These are phyloP conservation scores for Cheirogaleus major DNA, from an alignment of 2,797 vertebrate genomes.

Conservation along the genomic window DNA sequence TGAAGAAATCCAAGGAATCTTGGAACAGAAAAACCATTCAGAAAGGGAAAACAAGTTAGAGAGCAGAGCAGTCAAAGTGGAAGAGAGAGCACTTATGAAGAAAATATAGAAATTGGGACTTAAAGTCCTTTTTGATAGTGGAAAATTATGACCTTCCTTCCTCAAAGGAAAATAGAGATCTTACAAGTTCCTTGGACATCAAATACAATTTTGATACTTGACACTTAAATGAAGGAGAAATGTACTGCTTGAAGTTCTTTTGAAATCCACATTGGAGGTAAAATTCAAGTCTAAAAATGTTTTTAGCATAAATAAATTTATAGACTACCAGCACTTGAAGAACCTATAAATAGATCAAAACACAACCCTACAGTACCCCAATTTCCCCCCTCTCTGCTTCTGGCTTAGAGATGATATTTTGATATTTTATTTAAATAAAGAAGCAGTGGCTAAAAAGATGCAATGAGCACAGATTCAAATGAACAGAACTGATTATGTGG, in stretches of 20 bases:
- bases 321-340: slow-evolving; percentile 25
- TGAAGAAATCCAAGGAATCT: background rate
- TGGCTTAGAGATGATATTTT: slow-evolving; percentile 21
- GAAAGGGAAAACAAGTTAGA: background rate
- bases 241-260: slow-evolving; percentile 46
- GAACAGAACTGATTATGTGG: slow-evolving; percentile 58
- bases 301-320: slow-evolving; percentile 72
- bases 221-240: slow-evolving; percentile 55
- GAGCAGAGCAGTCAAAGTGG: background rate
- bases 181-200: slow-evolving; percentile 62
- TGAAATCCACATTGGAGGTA: slow-evolving; percentile 55
- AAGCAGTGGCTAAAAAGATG: slow-evolving; percentile 40
- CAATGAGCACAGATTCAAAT: slow-evolving; percentile 41
- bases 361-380: background rate
- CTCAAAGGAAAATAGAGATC: slow-evolving; percentile 50
- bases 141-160: slow-evolving; percentile 59
- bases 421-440: slow-evolving; percentile 63
- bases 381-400: background rate
- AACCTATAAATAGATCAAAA: slow-evolving; percentile 66
- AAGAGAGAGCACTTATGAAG: background rate
- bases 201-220: slow-evolving; percentile 58
- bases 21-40: background rate
- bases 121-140: slow-evolving; percentile 34
- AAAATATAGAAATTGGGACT: background rate
- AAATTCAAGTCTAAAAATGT: slow-evolving; percentile 65